Evolutionary conservation across 1,140 invertebrate genomes (phyloP), one percentile per base, ranked within the genome.

Genomic region (Aphidius ervi): DNA sequence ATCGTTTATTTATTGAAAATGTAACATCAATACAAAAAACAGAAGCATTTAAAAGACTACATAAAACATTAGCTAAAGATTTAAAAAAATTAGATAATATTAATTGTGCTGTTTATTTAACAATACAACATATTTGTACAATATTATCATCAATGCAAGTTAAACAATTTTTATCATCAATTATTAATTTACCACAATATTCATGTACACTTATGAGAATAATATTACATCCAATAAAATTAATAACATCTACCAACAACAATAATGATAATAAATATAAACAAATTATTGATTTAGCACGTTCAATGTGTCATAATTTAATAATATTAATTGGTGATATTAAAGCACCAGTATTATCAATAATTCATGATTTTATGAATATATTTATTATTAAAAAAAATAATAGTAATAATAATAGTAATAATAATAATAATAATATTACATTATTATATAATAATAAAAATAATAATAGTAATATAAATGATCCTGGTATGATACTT

Each of bases 81-180:
- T 55, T 77, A 39, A 75, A 79, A 37, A 75, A 71, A 58, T 76
- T 73, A 0, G 63, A 63, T 0, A 75, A 71, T 41, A 75, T 79
- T 37, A 77, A 75, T 9, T 68, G 73, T 0, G 73, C 77, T 0
- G 69, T 78, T 6, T 71, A 75, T 1, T 37, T 80, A 5, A 77
- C 77, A 0, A 75, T 80, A 56, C 74, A 80, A 57, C 77, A 79
- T 37, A 79, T 79, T 53, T 73, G 75, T 10, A 78, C 76, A 54
- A 72, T 80, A 23, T 48, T 80, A 1, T 79, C 74, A 41, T 80
- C 78, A 1, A 78, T 80, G 72, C 74, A 80, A 61, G 77, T 79
- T 0, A 71, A 80, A 59, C 73, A 78, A 50, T 80, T 80, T 39
- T 45, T 79, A 9, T 60, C 71, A 0, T 78, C 76, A 0, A 65